phyloP scores from a whole-genome alignment of 1,140 invertebrate species.

The Araneus ventricosus region DNA sequence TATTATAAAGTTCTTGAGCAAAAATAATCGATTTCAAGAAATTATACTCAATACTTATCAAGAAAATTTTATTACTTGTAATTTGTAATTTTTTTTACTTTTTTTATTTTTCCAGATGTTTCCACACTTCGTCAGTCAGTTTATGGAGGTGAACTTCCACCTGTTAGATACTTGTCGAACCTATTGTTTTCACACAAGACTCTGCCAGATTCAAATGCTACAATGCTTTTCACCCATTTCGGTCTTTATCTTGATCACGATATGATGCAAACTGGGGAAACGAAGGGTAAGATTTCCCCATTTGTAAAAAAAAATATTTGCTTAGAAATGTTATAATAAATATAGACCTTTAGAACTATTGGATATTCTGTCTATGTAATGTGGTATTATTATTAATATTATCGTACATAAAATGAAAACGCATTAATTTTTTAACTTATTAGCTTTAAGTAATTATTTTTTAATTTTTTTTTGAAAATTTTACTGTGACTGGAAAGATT shows the following conservation, averaged over 20 bases:
- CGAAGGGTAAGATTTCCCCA: neutral
- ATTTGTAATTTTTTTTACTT: neutral
- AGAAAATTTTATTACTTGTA: neutral
- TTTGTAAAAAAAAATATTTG: neutral
- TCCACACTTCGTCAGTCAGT: conserved; percentile 46
- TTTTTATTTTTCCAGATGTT: conserved; percentile 79
- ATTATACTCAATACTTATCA: too few species aligned
- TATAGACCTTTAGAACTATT: too few species aligned
- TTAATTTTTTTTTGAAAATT: too few species aligned
- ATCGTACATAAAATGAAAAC: too few species aligned
- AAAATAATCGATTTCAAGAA: too few species aligned
- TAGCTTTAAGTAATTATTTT: too few species aligned
- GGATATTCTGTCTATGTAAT: too few species aligned
- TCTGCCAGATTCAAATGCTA: conserved; percentile 44
- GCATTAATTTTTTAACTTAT: too few species aligned
- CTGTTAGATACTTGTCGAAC: conserved; percentile 80
- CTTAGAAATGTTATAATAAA: neutral
- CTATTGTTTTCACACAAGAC: conserved; percentile 78
- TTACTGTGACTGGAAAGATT: too few species aligned
- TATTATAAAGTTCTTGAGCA: too few species aligned
- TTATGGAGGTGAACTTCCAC: conserved; percentile 80
- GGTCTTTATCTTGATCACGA: conserved; percentile 77
- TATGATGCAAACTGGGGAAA: conserved; percentile 44
- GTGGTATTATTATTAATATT: too few species aligned
- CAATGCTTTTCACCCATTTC: conserved; percentile 56